These are phyloP conservation scores for Sylvia borin DNA, from an alignment of 2,797 vertebrate genomes.

Conservation along the genomic window DNA sequence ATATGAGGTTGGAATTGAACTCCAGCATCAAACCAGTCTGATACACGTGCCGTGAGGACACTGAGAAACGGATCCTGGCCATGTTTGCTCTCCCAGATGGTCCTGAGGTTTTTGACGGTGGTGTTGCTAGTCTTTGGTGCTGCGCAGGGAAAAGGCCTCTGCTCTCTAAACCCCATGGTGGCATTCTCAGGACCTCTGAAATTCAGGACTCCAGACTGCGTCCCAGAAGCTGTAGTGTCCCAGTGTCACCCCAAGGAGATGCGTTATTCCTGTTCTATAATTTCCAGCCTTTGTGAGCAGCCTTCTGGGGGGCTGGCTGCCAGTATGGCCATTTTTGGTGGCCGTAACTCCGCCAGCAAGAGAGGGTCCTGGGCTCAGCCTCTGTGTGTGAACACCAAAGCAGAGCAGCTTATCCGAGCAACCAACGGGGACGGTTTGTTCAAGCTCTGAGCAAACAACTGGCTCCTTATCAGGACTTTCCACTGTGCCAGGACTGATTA, in stretches of 20 bases:
- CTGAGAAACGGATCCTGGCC: not conserved
- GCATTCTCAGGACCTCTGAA: not conserved
- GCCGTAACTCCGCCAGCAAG: not conserved
- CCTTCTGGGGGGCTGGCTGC: not conserved
- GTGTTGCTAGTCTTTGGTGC: not conserved
- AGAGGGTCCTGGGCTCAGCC: not conserved
- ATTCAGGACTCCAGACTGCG: not conserved
- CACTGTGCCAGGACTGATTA: not conserved
- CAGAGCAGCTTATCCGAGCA: not conserved
- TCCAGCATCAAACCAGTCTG: fast-evolving
- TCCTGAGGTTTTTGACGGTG: not conserved
- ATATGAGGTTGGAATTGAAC: not conserved
- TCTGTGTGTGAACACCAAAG: not conserved
- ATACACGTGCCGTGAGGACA: fast-evolving
- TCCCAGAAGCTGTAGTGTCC: not conserved
- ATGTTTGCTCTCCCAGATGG: not conserved
- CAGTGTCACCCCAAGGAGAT: not conserved
- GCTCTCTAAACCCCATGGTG: not conserved
- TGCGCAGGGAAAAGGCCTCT: not conserved
- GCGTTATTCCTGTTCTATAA: fast-evolving
- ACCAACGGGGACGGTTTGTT: not conserved
- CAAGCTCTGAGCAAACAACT: constrained; percentile 60
- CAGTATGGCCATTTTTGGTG: not conserved
- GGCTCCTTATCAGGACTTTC: constrained; percentile 61
- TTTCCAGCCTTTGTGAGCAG: not conserved